A percentile compares a stretch with the other conserved stretches of the same genome.
These are phyloP conservation scores for Vidua chalybeata DNA, from an alignment of 2,113 vertebrate species.

Conservation along the genomic window DNA sequence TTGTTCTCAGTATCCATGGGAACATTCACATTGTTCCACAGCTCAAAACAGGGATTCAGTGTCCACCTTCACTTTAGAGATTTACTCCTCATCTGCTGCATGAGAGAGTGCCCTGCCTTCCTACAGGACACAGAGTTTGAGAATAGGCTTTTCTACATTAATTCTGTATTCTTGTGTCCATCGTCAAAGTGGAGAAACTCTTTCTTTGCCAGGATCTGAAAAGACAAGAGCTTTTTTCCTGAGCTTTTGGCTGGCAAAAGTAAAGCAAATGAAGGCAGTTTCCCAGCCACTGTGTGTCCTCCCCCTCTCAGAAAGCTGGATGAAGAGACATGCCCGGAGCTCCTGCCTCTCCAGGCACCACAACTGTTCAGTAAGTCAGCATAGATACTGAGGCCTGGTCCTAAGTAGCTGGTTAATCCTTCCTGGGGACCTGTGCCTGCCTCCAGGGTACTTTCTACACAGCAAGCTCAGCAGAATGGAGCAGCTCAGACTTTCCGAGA, in stretches of 20 bases:
- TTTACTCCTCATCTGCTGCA: constrained; percentile 17
- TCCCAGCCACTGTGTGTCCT: background rate
- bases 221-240: background rate
- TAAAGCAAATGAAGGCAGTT: background rate
- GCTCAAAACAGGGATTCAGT: constrained; percentile 29
- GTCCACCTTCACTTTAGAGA: constrained; percentile 31
- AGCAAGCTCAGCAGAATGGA: background rate
- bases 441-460: background rate
- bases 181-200: background rate
- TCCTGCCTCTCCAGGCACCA: background rate
- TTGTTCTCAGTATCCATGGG: constrained; percentile 51
- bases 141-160: background rate
- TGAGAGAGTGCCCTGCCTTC: background rate
- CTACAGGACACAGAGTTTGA: background rate
- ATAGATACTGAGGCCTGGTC: accelerated
- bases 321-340: background rate
- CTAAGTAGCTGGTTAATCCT: background rate
- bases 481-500: background rate
- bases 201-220: constrained; percentile 7
- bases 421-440: background rate
- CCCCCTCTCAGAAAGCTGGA: background rate
- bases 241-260: background rate
- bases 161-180: background rate
- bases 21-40: background rate
- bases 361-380: background rate